Conservation (phyloP, 2,888 invertebrate species). For the Molorchus minor region DNA sequence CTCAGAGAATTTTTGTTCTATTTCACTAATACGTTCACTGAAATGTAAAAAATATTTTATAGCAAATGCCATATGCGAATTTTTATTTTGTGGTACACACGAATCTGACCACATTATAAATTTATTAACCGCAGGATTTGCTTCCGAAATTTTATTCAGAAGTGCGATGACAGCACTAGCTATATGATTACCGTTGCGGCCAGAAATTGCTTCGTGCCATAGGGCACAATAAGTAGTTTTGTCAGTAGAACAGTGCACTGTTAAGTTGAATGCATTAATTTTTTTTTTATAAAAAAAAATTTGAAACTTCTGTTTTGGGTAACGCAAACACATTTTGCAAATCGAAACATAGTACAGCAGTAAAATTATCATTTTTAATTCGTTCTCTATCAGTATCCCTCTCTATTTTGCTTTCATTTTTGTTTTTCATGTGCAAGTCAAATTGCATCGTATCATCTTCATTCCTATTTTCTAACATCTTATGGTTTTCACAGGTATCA, state of each 20-base stretch:
- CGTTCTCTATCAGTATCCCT: neutral
- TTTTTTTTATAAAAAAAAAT: conserved; percentile 8
- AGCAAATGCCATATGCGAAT: neutral
- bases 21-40: neutral
- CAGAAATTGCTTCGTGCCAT: conserved; percentile 11
- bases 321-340: too few species aligned
- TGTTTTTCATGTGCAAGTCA: conserved; percentile 3
- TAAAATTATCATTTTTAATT: neutral
- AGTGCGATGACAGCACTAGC: neutral
- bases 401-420: too few species aligned
- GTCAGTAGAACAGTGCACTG: neutral
- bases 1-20: conserved; percentile 8
- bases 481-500: neutral
- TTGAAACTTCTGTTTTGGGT: conserved; percentile 1
- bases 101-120: conserved; percentile 9
- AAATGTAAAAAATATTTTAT: conserved; percentile 6
- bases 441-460: neutral
- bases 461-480: neutral
- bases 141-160: conserved; percentile 1
- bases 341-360: neutral
- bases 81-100: conserved; percentile 5
- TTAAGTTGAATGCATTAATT: conserved; percentile 1
- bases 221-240: conserved; percentile 6
- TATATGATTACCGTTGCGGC: conserved; percentile 1
- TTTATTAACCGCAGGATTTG: neutral